These are phyloP conservation scores for Esox lucius DNA, from an alignment of 2,797 vertebrate species.

Conservation along the genomic window DNA sequence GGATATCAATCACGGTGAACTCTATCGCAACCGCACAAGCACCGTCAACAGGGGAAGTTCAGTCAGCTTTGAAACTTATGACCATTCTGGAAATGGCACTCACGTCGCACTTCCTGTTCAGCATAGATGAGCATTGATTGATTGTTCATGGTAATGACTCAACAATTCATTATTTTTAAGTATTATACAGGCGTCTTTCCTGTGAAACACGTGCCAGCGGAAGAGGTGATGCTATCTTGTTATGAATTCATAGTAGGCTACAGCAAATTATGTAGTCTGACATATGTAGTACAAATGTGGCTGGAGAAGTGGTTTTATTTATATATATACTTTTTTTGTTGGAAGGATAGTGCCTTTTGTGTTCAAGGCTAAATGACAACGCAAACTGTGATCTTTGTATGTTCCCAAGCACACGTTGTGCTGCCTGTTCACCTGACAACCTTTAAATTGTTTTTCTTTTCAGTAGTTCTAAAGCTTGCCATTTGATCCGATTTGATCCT, in stretches of 20 bases:
- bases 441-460: neutral
- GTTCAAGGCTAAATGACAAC: neutral
- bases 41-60: constrained; percentile 30
- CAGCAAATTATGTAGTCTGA: neutral
- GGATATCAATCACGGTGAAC: constrained; percentile 63
- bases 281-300: neutral
- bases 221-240: neutral
- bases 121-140: constrained; percentile 47
- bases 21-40: constrained; percentile 20
- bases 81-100: constrained; percentile 25
- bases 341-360: neutral
- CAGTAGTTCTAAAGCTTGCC: neutral
- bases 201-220: neutral
- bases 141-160: constrained; percentile 56
- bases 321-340: neutral
- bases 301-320: neutral
- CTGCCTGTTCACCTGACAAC: neutral
- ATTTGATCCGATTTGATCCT: neutral
- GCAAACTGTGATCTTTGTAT: neutral
- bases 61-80: constrained; percentile 22
- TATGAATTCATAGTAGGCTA: neutral
- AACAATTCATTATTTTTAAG: constrained; percentile 47
- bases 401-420: neutral
- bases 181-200: constrained; percentile 5
- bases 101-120: neutral